Percentiles rank a stretch among this genome's conserved stretches.
Evolutionary conservation across 2,797 vertebrate genomes (phyloP).

Genomic region (Ctenopoma multispine): DNA sequence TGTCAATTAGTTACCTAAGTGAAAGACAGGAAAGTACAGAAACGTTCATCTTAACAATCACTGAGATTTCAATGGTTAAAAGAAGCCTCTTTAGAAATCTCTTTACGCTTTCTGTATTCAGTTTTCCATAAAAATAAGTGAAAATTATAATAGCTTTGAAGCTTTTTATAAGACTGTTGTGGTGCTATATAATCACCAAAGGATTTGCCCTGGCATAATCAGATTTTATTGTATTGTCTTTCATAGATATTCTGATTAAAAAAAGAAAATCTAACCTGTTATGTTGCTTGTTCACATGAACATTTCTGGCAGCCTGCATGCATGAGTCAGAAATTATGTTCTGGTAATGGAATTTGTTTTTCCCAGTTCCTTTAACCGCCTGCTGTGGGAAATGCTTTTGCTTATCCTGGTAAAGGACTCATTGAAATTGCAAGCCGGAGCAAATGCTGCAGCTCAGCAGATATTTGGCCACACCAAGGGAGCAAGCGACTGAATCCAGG

Average conservation of each 20-base stretch:
- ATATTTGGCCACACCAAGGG: slow-evolving; percentile 41
- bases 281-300: slow-evolving; percentile 2
- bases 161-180: slow-evolving; percentile 28
- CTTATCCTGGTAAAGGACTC: slow-evolving; percentile 53
- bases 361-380: slow-evolving; percentile 16
- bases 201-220: slow-evolving; percentile 17
- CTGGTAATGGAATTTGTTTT: not conserved
- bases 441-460: slow-evolving; percentile 38
- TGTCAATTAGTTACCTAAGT: slow-evolving; percentile 42
- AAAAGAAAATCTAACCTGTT: not conserved
- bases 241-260: not conserved
- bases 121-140: slow-evolving; percentile 22
- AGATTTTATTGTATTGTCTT: not conserved
- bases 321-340: slow-evolving; percentile 17
- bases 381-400: slow-evolving; percentile 39
- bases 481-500: slow-evolving; percentile 35
- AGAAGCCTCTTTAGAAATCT: slow-evolving; percentile 28
- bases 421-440: slow-evolving; percentile 45
- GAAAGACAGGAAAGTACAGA: slow-evolving; percentile 14
- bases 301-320: slow-evolving; percentile 18
- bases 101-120: slow-evolving; percentile 23
- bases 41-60: slow-evolving; percentile 31
- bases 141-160: slow-evolving; percentile 25
- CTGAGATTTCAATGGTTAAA: slow-evolving; percentile 39
- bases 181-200: slow-evolving; percentile 19